phyloP scores from a whole-genome alignment of 2,113 vertebrate species.

The Hystrix cristata region DNA sequence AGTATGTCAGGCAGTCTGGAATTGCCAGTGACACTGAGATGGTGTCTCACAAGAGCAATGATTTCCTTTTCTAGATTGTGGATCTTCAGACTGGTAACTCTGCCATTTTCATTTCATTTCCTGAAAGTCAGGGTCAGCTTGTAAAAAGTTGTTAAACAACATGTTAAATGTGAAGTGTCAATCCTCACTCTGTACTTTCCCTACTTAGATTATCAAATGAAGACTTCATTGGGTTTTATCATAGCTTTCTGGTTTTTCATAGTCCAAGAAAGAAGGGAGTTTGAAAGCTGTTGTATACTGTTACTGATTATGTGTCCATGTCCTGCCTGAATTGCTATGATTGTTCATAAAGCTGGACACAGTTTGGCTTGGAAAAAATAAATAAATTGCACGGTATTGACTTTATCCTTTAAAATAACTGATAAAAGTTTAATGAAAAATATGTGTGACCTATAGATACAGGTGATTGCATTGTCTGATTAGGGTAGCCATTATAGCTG shows the following conservation, averaged over 20 bases:
- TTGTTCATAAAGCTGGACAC: background rate
- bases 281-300: background rate
- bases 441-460: background rate
- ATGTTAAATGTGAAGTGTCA: background rate
- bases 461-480: background rate
- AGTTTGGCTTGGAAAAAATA: background rate
- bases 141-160: background rate
- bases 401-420: conserved; percentile 1
- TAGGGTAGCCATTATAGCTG: background rate
- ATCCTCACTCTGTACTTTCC: background rate
- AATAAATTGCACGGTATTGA: background rate
- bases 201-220: background rate
- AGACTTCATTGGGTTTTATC: background rate
- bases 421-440: conserved; percentile 44
- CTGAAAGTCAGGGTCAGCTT: background rate
- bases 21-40: background rate
- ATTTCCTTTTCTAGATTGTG: background rate
- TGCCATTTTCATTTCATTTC: background rate
- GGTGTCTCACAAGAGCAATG: background rate
- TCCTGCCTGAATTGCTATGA: background rate
- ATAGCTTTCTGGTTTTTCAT: background rate
- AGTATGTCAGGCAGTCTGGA: background rate
- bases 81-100: background rate
- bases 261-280: background rate
- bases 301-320: background rate